These are phyloP conservation scores for Saccopteryx bilineata DNA, from an alignment of 2,113 vertebrate species.

Conservation along the genomic window DNA sequence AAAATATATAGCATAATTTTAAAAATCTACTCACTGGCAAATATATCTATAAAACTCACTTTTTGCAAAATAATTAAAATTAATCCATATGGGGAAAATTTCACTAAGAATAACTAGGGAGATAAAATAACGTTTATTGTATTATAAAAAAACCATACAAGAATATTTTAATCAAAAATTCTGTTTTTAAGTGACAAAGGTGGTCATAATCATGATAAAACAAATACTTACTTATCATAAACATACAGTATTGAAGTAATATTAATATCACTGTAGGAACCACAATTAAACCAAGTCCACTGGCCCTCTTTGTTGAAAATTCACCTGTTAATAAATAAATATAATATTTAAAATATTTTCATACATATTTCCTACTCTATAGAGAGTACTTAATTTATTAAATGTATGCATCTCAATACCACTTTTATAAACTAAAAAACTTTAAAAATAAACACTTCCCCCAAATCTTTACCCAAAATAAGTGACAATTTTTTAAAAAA, in stretches of 20 bases:
- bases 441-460: conserved; percentile 28
- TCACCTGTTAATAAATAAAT: conserved; percentile 84
- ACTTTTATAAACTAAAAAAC: not conserved
- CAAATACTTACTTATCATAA: conserved; percentile 86
- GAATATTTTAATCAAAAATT: conserved; percentile 49
- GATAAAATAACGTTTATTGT: conserved; percentile 32
- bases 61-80: conserved; percentile 63
- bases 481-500: not conserved
- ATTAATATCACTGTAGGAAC: conserved; percentile 83
- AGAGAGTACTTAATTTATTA: conserved; percentile 21
- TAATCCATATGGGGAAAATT: conserved; percentile 12
- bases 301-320: conserved; percentile 76
- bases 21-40: not conserved
- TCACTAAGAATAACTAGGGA: conserved; percentile 10
- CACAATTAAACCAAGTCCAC: conserved; percentile 87
- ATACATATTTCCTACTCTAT: not conserved
- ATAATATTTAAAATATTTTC: conserved; percentile 48
- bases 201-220: not conserved
- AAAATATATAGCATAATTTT: conserved; percentile 56
- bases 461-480: not conserved
- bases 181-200: conserved; percentile 35
- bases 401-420: conserved; percentile 24
- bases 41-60: conserved; percentile 33
- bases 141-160: conserved; percentile 20
- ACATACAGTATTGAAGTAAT: conserved; percentile 84